These are phyloP conservation scores for Hirtodrosophila trivittata DNA, from an alignment of 2,888 invertebrate species.

Conservation along the genomic window DNA sequence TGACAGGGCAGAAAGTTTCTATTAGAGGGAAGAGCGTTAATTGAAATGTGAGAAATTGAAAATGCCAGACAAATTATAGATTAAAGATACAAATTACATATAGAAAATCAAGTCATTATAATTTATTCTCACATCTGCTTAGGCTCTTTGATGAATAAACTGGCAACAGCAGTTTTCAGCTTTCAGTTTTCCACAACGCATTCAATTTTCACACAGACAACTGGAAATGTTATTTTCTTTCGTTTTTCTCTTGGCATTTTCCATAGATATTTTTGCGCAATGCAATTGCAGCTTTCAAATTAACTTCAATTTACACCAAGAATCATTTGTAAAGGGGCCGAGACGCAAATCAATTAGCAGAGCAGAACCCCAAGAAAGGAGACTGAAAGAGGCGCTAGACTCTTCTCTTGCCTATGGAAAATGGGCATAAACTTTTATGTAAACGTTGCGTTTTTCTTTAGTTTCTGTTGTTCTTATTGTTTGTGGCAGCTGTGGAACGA, in stretches of 20 bases:
- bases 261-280: constrained; percentile 48
- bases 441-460: constrained; percentile 49
- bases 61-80: constrained; percentile 9
- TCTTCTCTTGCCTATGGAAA: constrained; percentile 19
- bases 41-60: constrained; percentile 6
- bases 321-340: constrained; percentile 25
- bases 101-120: neutral
- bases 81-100: constrained; percentile 1
- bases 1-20: constrained; percentile 4
- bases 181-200: constrained; percentile 37
- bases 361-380: constrained; percentile 14
- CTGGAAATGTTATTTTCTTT: neutral
- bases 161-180: constrained; percentile 16
- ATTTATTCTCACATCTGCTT: constrained; percentile 26
- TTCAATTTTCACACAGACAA: constrained; percentile 14
- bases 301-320: constrained; percentile 70
- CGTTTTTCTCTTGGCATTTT: neutral
- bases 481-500: constrained; percentile 37
- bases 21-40: constrained; percentile 3
- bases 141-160: constrained; percentile 15
- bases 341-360: constrained; percentile 67
- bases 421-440: constrained; percentile 63
- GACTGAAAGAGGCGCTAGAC: constrained; percentile 58
- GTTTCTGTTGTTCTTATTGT: neutral
- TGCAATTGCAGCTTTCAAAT: constrained; percentile 66